These are phyloP conservation scores for Ips typographus DNA, from an alignment of 1,140 invertebrate species.

Conservation along the genomic window DNA sequence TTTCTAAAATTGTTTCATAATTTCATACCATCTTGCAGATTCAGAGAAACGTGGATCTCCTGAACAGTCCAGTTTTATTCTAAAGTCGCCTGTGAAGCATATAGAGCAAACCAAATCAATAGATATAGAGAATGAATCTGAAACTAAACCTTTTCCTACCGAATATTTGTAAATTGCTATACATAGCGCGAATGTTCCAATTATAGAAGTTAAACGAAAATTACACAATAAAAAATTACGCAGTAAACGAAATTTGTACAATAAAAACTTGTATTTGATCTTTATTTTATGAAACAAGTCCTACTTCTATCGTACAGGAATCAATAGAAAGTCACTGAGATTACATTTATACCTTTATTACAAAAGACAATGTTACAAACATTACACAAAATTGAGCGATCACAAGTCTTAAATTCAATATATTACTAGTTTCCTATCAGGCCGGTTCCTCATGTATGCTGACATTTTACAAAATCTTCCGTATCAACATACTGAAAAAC, in stretches of 20 bases:
- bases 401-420: constrained; percentile 16
- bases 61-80: constrained; percentile 11
- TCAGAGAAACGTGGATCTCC: constrained; percentile 8
- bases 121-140: constrained; percentile 13
- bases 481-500: not conserved
- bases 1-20: constrained; percentile 2
- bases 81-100: constrained; percentile 14
- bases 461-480: not conserved
- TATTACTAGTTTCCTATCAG: not conserved
- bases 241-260: too few species aligned
- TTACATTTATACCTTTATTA: not conserved
- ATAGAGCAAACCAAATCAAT: constrained; percentile 5
- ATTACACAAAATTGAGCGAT: constrained; percentile 36
- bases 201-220: too few species aligned
- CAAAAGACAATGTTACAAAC: constrained; percentile 30
- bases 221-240: too few species aligned
- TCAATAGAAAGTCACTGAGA: too few species aligned
- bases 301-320: too few species aligned
- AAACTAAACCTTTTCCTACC: constrained; percentile 29
- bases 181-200: too few species aligned
- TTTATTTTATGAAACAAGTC: too few species aligned
- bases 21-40: constrained; percentile 23
- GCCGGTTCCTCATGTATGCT: not conserved
- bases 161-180: constrained; percentile 9
- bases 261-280: too few species aligned